Evolutionary conservation across 64 coral and sea anemone species (phyloP).

Genomic region (Orbicella faveolata): DNA sequence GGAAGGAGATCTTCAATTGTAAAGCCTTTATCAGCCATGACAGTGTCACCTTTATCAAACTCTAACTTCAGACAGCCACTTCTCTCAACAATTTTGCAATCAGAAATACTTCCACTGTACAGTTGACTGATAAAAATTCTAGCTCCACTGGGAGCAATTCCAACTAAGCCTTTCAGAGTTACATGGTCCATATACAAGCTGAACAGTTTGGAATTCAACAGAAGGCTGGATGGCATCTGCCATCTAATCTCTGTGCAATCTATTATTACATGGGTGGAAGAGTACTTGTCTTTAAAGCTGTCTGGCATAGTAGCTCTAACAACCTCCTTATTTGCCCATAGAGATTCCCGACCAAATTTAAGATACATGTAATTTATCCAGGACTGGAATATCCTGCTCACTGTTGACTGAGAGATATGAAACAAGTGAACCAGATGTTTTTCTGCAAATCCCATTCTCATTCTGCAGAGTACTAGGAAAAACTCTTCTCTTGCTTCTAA

Average conservation of each 20-base stretch:
- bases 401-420: slow-evolving; percentile 46
- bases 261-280: no score
- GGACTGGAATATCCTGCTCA: slow-evolving; percentile 17
- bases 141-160: slow-evolving; percentile 32
- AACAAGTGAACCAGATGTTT: slow-evolving; percentile 41
- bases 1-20: neutral
- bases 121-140: slow-evolving; percentile 32
- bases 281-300: neutral
- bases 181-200: neutral
- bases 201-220: no score
- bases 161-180: slow-evolving; percentile 43
- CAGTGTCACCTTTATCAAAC: slow-evolving; percentile 32
- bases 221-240: no score
- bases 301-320: slow-evolving; percentile 42
- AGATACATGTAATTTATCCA: slow-evolving; percentile 53
- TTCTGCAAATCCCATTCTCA: slow-evolving; percentile 49
- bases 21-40: slow-evolving; percentile 65
- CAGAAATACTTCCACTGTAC: slow-evolving; percentile 45
- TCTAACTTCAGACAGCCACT: slow-evolving; percentile 38
- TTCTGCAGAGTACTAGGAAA: slow-evolving; percentile 64
- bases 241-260: no score
- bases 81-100: slow-evolving; percentile 39
- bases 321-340: slow-evolving; percentile 43
- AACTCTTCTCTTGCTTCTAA: slow-evolving; percentile 48
- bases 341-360: slow-evolving; percentile 31